A percentile compares a stretch with the other conserved stretches of the same genome.
Evolutionary conservation across 2,797 vertebrate genomes (phyloP).

Genomic region (Urosaurus nigricauda): DNA sequence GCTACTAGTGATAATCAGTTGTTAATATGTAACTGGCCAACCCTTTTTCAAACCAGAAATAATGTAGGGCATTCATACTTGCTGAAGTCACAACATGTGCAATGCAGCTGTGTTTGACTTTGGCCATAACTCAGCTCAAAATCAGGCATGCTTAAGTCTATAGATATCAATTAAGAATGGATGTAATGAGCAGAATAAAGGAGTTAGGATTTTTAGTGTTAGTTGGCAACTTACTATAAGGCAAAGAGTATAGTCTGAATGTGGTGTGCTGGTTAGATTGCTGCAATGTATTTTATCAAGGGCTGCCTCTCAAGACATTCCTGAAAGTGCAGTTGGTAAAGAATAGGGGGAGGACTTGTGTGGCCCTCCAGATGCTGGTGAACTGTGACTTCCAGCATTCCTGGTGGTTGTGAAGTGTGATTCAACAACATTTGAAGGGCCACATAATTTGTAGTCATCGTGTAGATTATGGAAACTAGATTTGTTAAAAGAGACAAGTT

Average conservation of each 20-base stretch:
- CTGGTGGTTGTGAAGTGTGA: not conserved
- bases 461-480: no score
- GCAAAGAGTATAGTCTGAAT: not conserved
- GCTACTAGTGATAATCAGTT: constrained; percentile 22
- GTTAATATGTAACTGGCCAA: constrained; percentile 21
- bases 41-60: constrained; percentile 3
- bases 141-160: not conserved
- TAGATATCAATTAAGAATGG: constrained; percentile 19
- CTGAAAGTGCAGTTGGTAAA: not conserved
- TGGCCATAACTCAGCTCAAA: constrained; percentile 20
- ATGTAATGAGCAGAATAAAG: not conserved
- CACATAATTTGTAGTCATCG: no score
- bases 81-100: constrained; percentile 40
- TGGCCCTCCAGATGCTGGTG: not conserved
- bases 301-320: not conserved
- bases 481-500: no score
- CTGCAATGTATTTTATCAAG: not conserved
- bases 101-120: constrained; percentile 22
- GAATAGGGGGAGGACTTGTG: not conserved
- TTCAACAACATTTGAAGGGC: no score
- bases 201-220: no score
- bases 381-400: not conserved
- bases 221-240: not conserved
- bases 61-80: constrained; percentile 12
- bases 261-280: not conserved